Conservation (phyloP, 2,888 invertebrate genomes). For the Arctia plantaginis region DNA sequence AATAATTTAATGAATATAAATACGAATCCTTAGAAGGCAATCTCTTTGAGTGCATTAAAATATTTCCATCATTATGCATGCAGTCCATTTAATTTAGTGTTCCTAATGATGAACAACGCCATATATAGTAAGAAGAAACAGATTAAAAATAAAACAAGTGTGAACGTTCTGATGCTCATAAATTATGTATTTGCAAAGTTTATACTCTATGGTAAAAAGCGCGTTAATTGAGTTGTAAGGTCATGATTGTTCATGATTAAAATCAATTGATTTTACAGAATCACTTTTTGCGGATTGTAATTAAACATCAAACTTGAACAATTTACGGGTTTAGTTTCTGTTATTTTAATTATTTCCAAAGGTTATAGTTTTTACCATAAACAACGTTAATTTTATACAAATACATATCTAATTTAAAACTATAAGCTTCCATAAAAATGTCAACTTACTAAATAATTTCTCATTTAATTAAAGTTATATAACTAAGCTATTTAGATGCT, state of each 20-base stretch:
- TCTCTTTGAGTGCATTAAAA: slow-evolving; percentile 44
- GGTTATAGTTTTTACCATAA: background rate
- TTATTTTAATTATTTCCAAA: background rate
- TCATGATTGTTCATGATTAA: background rate
- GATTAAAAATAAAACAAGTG: slow-evolving; percentile 43
- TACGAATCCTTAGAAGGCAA: slow-evolving; percentile 31
- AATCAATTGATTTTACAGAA: background rate
- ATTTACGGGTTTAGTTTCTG: background rate
- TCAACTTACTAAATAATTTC: background rate
- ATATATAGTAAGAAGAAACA: slow-evolving; percentile 21
- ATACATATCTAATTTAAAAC: background rate
- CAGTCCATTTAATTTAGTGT: slow-evolving; percentile 29
- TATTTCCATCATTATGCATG: slow-evolving; percentile 38
- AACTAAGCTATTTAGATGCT: background rate
- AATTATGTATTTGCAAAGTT: slow-evolving; percentile 14
- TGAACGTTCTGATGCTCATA: slow-evolving; percentile 23
- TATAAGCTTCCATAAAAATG: background rate
- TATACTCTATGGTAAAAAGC: slow-evolving; percentile 17
- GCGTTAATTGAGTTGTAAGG: background rate
- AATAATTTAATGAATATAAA: slow-evolving; percentile 32
- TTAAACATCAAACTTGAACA: background rate
- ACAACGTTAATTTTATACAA: background rate
- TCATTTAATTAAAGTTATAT: background rate
- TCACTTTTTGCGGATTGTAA: background rate
- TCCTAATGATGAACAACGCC: slow-evolving; percentile 33